Conservation (phyloP, 2,113 vertebrate genomes). For the Grammomys surdaster region DNA sequence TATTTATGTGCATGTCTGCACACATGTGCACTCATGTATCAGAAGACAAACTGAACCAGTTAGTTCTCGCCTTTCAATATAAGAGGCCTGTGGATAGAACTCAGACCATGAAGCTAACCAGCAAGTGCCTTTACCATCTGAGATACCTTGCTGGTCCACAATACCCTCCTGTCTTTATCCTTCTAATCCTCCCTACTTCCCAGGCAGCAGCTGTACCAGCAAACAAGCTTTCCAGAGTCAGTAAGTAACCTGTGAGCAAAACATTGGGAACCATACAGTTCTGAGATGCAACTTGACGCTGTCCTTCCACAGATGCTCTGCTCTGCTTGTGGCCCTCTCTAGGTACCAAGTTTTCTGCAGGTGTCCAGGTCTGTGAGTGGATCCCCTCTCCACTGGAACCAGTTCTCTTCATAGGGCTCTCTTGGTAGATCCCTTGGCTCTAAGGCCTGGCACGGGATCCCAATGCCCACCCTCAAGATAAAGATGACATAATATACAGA, state of each 20-base stretch:
- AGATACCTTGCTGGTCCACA: too few species aligned
- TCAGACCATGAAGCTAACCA: too few species aligned
- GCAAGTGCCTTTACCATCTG: too few species aligned
- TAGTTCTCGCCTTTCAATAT: too few species aligned
- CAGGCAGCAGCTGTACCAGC: not conserved
- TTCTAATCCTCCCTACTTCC: too few species aligned
- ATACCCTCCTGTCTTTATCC: too few species aligned
- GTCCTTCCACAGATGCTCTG: not conserved
- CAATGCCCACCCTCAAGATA: not conserved
- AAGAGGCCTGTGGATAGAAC: too few species aligned
- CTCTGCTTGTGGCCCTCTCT: too few species aligned
- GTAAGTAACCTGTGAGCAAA: not conserved
- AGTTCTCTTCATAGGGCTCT: not conserved
- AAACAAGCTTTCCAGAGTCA: not conserved
- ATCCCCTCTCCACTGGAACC: not conserved
- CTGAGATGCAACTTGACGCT: not conserved
- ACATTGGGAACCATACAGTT: not conserved
- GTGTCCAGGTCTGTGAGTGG: not conserved
- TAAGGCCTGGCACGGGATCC: not conserved
- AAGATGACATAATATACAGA: not conserved
- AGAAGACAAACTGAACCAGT: too few species aligned
- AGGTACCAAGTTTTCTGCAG: not conserved
- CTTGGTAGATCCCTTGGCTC: not conserved
- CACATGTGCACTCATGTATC: too few species aligned
- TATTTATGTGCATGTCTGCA: too few species aligned